Conservation (phyloP, 2,113 vertebrate genomes). For the Elachura formosa region DNA sequence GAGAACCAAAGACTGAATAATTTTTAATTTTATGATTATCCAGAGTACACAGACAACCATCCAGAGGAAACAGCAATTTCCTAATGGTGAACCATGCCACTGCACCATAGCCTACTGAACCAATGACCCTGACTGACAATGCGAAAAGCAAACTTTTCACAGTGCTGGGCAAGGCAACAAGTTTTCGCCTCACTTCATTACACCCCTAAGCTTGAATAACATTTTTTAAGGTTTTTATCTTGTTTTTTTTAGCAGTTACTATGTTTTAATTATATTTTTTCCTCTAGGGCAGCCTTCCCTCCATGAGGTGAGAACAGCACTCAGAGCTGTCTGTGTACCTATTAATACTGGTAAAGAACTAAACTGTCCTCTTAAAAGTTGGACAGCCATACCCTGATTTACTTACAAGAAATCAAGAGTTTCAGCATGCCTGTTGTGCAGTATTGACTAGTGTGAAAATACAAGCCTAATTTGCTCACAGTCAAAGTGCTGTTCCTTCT, state of each 20-base stretch:
- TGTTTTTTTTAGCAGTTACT: neutral
- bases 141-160: neutral
- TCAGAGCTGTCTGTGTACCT: neutral
- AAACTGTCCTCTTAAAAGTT: neutral
- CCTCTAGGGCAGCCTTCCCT: neutral
- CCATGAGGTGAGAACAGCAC: neutral
- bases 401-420: neutral
- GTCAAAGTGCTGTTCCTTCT: neutral
- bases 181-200: neutral
- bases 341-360: neutral
- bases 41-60: neutral
- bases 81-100: neutral
- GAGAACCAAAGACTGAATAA: neutral
- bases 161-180: neutral
- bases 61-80: neutral
- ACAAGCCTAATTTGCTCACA: neutral
- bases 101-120: neutral
- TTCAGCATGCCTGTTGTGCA: neutral
- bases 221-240: neutral
- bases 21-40: fast-evolving
- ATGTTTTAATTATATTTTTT: neutral
- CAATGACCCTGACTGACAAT: neutral
- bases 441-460: neutral
- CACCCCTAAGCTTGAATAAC: neutral
- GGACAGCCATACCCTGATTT: neutral